Conservation (phyloP, 1,140 invertebrate genomes). For the Diorhabda carinulata region DNA sequence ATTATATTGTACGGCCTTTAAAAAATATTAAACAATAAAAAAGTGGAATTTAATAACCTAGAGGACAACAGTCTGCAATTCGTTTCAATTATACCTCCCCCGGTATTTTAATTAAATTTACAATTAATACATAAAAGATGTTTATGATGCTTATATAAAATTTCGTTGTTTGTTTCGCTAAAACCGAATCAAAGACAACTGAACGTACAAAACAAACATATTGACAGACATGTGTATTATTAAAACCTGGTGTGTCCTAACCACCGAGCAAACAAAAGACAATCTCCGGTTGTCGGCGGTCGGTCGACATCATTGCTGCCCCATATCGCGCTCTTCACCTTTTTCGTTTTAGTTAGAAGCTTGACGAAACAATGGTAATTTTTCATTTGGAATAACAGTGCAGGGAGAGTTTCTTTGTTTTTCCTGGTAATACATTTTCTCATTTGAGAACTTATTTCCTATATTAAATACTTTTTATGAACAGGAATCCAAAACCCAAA, state of each 20-base stretch:
- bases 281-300: constrained; percentile 32
- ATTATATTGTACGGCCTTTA: too few species aligned
- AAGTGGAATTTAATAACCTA: too few species aligned
- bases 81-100: too few species aligned
- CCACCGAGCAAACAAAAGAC: constrained; percentile 34
- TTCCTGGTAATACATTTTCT: too few species aligned
- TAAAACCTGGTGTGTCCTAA: constrained; percentile 26
- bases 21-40: too few species aligned
- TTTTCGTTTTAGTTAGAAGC: background rate
- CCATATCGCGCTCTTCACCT: constrained; percentile 13
- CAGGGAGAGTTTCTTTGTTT: background rate
- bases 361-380: background rate
- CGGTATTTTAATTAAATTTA: background rate
- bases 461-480: too few species aligned
- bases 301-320: constrained; percentile 18
- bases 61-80: too few species aligned
- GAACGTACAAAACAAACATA: constrained; percentile 28
- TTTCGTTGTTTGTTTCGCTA: constrained; percentile 9
- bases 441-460: too few species aligned
- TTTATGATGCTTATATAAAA: background rate
- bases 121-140: background rate
- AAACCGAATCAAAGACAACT: constrained; percentile 19
- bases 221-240: constrained; percentile 31
- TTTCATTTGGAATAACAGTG: background rate
- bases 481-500: too few species aligned